Percentiles rank a stretch among this genome's conserved stretches.
These are phyloP conservation scores for Tachina fera DNA, from an alignment of 2,888 invertebrate species.

Conservation along the genomic window DNA sequence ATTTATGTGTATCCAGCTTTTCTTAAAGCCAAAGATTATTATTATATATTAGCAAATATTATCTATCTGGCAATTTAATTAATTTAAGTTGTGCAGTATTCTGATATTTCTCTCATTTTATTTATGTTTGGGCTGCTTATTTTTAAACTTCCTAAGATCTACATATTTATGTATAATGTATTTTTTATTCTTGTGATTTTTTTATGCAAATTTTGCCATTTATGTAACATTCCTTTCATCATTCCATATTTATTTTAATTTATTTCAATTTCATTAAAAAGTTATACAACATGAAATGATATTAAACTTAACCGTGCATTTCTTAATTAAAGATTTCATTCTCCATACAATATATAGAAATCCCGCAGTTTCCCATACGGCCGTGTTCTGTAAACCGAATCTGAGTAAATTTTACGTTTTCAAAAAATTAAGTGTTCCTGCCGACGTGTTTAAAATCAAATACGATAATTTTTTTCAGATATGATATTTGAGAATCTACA, in stretches of 20 bases:
- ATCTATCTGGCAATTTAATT: neutral
- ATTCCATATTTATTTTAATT: slow-evolving; percentile 35
- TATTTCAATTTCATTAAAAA: slow-evolving; percentile 4
- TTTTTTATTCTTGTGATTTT: neutral
- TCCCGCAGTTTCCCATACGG: no score
- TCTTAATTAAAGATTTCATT: no score
- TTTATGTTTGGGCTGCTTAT: slow-evolving; percentile 44
- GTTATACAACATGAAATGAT: neutral
- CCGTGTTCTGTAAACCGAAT: no score
- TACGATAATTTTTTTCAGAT: no score
- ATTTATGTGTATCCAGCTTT: slow-evolving; percentile 81
- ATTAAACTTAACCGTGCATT: neutral
- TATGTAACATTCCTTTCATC: slow-evolving; percentile 7
- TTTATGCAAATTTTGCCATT: slow-evolving; percentile 21
- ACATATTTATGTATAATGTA: neutral
- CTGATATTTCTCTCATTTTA: slow-evolving; percentile 1
- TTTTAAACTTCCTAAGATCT: slow-evolving; percentile 19
- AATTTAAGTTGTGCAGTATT: slow-evolving; percentile 3
- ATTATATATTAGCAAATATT: neutral
- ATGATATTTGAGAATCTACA: no score
- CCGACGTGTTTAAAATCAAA: no score
- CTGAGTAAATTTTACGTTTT: no score
- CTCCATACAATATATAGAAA: no score
- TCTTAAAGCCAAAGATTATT: slow-evolving; percentile 63
- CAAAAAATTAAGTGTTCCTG: no score